These are phyloP conservation scores for Lasioglossum zephyrum DNA, from an alignment of 2,888 invertebrate species.

Conservation along the genomic window DNA sequence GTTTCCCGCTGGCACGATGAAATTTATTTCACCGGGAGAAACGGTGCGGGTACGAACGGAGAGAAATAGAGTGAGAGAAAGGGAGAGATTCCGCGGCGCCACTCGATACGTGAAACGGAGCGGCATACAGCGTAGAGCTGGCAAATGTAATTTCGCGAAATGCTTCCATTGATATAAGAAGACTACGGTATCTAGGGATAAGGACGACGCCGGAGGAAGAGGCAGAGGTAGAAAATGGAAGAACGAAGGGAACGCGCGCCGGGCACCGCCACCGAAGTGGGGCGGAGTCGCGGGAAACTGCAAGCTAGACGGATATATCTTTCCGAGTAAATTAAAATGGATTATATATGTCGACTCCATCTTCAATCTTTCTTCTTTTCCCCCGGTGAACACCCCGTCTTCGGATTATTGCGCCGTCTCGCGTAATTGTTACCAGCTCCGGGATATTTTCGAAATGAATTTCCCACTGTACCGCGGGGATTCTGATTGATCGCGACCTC, in stretches of 20 bases:
- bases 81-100: slow-evolving; percentile 48
- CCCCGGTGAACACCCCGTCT: slow-evolving; percentile 33
- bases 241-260: slow-evolving; percentile 37
- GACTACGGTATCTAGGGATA: slow-evolving; percentile 69
- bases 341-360: slow-evolving; percentile 81
- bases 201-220: slow-evolving; percentile 54
- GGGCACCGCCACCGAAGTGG: slow-evolving; percentile 34
- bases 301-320: slow-evolving; percentile 81
- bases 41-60: not conserved
- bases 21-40: slow-evolving; percentile 37
- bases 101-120: slow-evolving; percentile 61
- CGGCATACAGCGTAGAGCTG: slow-evolving; percentile 58
- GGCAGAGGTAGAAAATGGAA: slow-evolving; percentile 57
- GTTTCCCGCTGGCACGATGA: slow-evolving; percentile 9
- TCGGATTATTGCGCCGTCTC: slow-evolving; percentile 66
- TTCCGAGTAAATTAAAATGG: slow-evolving; percentile 82
- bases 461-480: not conserved
- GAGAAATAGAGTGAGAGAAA: not conserved
- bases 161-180: slow-evolving; percentile 81
- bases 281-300: slow-evolving; percentile 72
- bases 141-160: slow-evolving; percentile 81
- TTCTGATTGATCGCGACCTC: not conserved
- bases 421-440: slow-evolving; percentile 65
- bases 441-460: slow-evolving; percentile 49
- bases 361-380: slow-evolving; percentile 77